These are phyloP conservation scores for Tragelaphus strepsiceros DNA, from an alignment of 2,113 vertebrate genomes.

Conservation along the genomic window DNA sequence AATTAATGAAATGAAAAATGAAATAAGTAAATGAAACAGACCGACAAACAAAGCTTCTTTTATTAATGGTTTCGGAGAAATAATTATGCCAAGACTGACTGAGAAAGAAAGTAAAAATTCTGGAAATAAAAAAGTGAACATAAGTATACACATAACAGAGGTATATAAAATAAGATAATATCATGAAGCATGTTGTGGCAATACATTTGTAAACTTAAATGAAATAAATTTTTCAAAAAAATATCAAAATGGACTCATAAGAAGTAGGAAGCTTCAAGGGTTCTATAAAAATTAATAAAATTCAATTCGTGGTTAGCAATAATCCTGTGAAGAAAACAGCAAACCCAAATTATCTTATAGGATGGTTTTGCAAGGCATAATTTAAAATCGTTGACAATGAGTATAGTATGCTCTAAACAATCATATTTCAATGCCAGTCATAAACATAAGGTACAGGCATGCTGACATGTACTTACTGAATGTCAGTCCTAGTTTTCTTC, in stretches of 20 bases:
- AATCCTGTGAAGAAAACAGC: not conserved
- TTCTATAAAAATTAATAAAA: not conserved
- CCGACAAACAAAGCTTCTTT: not conserved
- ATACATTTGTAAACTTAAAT: not conserved
- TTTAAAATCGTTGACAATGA: conserved; percentile 1
- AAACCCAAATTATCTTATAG: not conserved
- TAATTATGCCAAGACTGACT: not conserved
- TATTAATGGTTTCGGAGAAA: not conserved
- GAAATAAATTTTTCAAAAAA: not conserved
- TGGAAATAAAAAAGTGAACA: not conserved
- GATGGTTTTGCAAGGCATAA: not conserved
- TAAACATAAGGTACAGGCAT: not conserved
- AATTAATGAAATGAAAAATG: not conserved
- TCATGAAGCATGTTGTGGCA: not conserved
- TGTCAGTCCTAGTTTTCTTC: not conserved
- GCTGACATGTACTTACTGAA: not conserved
- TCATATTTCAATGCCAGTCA: not conserved
- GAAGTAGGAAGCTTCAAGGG: not conserved
- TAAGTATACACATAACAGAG: not conserved
- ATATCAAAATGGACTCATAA: not conserved
- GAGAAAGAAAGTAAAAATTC: not conserved
- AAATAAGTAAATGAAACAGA: not conserved
- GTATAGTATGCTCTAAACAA: not conserved
- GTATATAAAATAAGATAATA: not conserved
- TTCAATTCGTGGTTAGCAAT: not conserved